Conservation (phyloP, 2,113 vertebrate species). For the Etia nguti region DNA sequence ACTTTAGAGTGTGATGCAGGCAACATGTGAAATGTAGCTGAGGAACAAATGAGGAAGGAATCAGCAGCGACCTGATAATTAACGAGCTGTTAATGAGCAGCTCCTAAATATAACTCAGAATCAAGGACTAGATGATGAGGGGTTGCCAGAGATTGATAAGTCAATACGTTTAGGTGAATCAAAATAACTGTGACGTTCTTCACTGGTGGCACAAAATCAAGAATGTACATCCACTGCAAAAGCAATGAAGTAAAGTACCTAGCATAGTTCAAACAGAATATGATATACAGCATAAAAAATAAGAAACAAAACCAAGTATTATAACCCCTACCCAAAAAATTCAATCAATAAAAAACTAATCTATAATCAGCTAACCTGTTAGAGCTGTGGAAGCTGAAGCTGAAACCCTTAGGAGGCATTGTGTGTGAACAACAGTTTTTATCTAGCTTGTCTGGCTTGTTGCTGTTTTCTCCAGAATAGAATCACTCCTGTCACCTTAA, state of each 20-base stretch:
- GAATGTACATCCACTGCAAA: background rate
- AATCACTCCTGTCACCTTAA: slow-evolving; percentile 48
- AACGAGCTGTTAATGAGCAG: background rate
- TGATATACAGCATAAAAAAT: background rate
- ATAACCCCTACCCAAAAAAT: background rate
- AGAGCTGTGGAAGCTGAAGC: background rate
- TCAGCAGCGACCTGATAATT: background rate
- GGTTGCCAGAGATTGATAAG: background rate
- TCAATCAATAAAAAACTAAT: background rate
- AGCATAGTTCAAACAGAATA: background rate
- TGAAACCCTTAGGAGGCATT: background rate
- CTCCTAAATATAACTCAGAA: background rate
- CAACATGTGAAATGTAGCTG: background rate
- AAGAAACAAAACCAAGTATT: background rate
- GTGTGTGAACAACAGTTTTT: background rate
- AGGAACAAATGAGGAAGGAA: background rate
- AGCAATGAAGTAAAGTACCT: background rate
- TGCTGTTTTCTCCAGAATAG: slow-evolving; percentile 12
- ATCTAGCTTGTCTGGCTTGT: slow-evolving; percentile 16
- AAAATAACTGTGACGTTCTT: background rate
- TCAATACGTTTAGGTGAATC: background rate
- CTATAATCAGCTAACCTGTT: background rate
- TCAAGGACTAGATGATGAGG: background rate
- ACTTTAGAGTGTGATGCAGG: background rate
- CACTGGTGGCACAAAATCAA: background rate